Percentiles rank a stretch among this genome's conserved stretches.
phyloP scores from a whole-genome alignment of 2,797 vertebrate genomes.

The Ptychobarbus kaznakovi region DNA sequence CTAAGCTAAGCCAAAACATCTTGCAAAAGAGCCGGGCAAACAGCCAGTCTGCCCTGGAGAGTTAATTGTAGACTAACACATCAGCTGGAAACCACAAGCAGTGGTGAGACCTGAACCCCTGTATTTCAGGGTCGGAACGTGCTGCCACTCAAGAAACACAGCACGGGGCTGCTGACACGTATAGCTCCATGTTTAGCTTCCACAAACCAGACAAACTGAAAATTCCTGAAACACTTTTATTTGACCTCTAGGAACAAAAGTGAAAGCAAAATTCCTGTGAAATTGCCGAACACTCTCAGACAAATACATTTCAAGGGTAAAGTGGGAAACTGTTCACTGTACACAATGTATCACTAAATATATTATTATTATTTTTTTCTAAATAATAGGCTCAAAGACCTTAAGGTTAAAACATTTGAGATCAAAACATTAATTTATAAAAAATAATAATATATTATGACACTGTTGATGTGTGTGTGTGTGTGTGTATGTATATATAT shows the following conservation, averaged over 20 bases:
- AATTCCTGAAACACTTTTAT: neutral
- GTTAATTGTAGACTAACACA: constrained; percentile 74
- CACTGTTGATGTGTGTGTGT: too few relatives aligned
- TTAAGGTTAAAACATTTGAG: neutral
- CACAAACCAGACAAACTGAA: constrained; percentile 2
- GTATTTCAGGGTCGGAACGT: constrained; percentile 66
- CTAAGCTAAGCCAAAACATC: constrained; percentile 58
- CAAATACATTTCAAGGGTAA: neutral
- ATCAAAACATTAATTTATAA: neutral
- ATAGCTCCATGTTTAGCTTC: constrained; percentile 3
- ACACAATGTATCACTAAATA: neutral
- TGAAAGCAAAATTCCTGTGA: neutral
- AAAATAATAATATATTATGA: neutral
- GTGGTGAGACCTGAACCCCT: constrained; percentile 64
- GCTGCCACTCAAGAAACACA: constrained; percentile 69
- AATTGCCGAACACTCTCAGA: neutral
- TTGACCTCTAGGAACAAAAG: constrained; percentile 19
- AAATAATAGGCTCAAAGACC: neutral
- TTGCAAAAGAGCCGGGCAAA: constrained; percentile 66
- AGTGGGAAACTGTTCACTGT: neutral
- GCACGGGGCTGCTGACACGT: constrained; percentile 59
- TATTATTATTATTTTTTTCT: neutral
- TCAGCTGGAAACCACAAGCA: constrained; percentile 69
- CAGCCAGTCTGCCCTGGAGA: constrained; percentile 69
- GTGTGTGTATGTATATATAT: neutral